Evolutionary conservation across 2,113 vertebrate species (phyloP).

Genomic region (Ptilorrhoa leucosticta): DNA sequence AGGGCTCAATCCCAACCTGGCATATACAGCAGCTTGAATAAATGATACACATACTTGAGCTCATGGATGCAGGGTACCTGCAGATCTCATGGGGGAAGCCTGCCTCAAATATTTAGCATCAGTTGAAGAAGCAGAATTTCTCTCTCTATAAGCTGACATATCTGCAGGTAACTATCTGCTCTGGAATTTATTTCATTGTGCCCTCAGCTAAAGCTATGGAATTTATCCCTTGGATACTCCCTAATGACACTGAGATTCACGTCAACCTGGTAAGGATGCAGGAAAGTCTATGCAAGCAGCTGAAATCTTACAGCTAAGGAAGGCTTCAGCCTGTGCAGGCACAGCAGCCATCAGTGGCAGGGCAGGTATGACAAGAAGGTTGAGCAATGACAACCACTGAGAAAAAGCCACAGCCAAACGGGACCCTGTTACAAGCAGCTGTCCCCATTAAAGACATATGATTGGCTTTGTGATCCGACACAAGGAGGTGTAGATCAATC

Average conservation of each 20-base stretch:
- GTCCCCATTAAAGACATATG: background rate
- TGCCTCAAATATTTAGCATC: background rate
- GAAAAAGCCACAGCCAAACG: background rate
- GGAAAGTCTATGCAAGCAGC: background rate
- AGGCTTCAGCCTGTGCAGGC: background rate
- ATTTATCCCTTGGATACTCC: background rate
- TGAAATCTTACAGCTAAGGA: background rate
- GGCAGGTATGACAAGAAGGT: background rate
- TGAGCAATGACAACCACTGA: background rate
- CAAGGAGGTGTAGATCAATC: background rate
- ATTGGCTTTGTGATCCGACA: background rate
- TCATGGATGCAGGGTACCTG: background rate
- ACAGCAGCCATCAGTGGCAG: background rate
- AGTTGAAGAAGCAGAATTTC: background rate
- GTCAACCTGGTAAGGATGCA: background rate
- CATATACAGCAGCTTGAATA: background rate
- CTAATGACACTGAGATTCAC: background rate
- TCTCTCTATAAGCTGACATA: background rate
- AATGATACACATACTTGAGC: fast-evolving
- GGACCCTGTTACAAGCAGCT: background rate
- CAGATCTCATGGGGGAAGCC: background rate
- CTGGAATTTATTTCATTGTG: background rate
- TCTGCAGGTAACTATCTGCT: background rate
- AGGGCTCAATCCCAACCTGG: background rate
- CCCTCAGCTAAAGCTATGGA: background rate